Percentiles rank a stretch among this genome's conserved stretches.
phyloP scores from a whole-genome alignment of 2,113 vertebrate genomes.

The Crotalus tigris region DNA sequence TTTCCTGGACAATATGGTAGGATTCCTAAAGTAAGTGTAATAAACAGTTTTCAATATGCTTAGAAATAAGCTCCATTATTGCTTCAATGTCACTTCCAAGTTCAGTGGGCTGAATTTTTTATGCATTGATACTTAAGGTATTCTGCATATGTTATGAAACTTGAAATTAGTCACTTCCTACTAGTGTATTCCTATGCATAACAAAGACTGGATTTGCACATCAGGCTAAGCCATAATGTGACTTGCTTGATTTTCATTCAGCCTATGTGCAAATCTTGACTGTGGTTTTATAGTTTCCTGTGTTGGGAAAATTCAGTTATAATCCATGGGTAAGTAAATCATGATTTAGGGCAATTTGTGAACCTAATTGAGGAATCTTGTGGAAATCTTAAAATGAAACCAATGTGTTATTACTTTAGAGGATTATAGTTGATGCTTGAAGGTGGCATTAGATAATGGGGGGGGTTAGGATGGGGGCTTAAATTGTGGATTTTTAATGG shows the following conservation, averaged over 20 bases:
- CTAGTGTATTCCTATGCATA: not conserved
- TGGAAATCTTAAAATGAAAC: not conserved
- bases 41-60: not conserved
- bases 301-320: not conserved
- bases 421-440: not conserved
- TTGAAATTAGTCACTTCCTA: not conserved
- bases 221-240: not conserved
- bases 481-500: not conserved
- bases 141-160: not conserved
- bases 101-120: not conserved
- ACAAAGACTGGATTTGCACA: not conserved
- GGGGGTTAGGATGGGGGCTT: not conserved
- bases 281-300: not conserved
- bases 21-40: not conserved
- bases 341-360: not conserved
- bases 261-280: not conserved
- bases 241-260: not conserved
- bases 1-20: not conserved
- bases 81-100: not conserved
- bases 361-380: not conserved
- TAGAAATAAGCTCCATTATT: too few species aligned
- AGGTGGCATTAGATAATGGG: not conserved
- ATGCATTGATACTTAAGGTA: not conserved
- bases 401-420: not conserved
- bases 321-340: not conserved